Evolutionary conservation across 2,797 vertebrate species (phyloP), one percentile per base, ranked within the genome.

Genomic region (Pyrrhura leucotis): DNA sequence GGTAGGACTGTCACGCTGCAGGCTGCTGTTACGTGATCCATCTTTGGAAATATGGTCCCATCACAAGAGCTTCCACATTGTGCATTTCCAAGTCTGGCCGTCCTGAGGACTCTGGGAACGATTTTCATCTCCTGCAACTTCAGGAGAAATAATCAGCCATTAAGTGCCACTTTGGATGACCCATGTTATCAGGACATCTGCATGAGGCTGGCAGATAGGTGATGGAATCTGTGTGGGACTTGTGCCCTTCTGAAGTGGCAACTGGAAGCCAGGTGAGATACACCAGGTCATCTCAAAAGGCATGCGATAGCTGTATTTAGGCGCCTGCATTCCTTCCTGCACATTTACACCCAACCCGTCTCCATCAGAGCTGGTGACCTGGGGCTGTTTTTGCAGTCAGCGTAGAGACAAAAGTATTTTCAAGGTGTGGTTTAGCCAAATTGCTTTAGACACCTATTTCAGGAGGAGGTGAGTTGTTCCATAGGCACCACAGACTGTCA

Each of bases 61-160:
- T 18, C 88, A 58, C 53, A 22, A 89, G 47, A 0, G 0, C n/a
- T 91, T 86, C 68, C 90, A 90, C 48, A 40, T 3, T 0, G 0
- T 59, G 33, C 12, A 4, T 63, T 89, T 75, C 69, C 88, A 76
- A 40, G 21, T 42, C 80, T 33, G 88, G 45, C 67, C 1, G 0
- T n/a, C 42, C 23, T 67, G 59, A 80, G 47, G 28, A 18, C 67
- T 69, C 58, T 14, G 28, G 50, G 19, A 66, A 29, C 37, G 14
- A 45, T 69, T 73, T 85, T 79, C 14, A 12, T 54, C 42, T 88
- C 26, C 0, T 12, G 14, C 21, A 62, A 3, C 31, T 75, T 69
- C 42, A 68, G 66, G 69, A 40, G 45, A 63, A 50, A 14, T 7
- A 62, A 31, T 29, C 21, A 28, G 45, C 21, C 53, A 33, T 19